phyloP scores from a whole-genome alignment of 2,888 invertebrate species.

The Abscondita cerata region DNA sequence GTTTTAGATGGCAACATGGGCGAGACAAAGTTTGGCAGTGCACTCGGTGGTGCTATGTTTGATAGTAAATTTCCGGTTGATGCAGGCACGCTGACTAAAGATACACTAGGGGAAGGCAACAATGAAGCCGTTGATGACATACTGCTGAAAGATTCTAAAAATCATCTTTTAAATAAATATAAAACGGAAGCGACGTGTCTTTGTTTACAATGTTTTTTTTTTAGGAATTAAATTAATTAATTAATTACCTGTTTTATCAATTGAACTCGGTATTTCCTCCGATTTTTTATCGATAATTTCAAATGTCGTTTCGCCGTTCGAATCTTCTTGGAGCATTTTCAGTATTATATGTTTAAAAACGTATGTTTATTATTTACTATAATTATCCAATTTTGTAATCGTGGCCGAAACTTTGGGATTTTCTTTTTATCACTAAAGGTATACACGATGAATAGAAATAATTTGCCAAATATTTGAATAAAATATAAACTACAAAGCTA shows the following conservation, averaged over 20 bases:
- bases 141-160: slow-evolving; percentile 57
- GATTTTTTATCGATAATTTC: slow-evolving; percentile 58
- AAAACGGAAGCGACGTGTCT: background rate
- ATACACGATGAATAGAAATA: too few species aligned
- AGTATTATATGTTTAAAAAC: background rate
- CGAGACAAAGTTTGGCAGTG: slow-evolving; percentile 70
- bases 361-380: slow-evolving; percentile 11
- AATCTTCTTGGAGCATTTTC: slow-evolving; percentile 54
- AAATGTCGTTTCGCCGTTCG: slow-evolving; percentile 56
- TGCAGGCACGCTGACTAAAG: slow-evolving; percentile 50
- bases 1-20: slow-evolving; percentile 37
- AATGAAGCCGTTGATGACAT: slow-evolving; percentile 57
- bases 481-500: too few species aligned
- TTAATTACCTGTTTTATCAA: slow-evolving; percentile 46
- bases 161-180: slow-evolving; percentile 4
- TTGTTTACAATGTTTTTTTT: slow-evolving; percentile 5
- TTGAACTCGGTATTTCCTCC: slow-evolving; percentile 21
- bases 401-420: slow-evolving; percentile 29
- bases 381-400: slow-evolving; percentile 34
- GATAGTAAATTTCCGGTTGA: slow-evolving; percentile 66
- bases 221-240: background rate
- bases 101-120: slow-evolving; percentile 58
- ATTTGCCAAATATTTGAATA: too few species aligned
- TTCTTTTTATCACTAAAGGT: slow-evolving; percentile 1
- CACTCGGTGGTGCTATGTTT: slow-evolving; percentile 72